Percentiles rank a stretch among this genome's conserved stretches.
Evolutionary conservation across 2,113 vertebrate genomes (phyloP).

Genomic region (Xiphorhynchus elegans): DNA sequence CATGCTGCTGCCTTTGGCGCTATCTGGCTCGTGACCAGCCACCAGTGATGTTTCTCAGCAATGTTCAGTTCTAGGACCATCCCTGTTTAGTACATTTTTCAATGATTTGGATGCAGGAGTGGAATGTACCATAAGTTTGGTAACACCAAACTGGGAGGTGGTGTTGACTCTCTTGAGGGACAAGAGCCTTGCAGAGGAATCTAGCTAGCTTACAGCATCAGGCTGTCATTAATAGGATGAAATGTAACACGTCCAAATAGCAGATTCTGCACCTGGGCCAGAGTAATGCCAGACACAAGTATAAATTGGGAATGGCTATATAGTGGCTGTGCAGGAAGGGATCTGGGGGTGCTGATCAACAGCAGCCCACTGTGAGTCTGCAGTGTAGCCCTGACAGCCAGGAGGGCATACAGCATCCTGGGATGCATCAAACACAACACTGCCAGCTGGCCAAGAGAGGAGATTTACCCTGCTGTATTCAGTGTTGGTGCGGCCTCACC

Average conservation of each 20-base stretch:
- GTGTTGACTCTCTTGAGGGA: background rate
- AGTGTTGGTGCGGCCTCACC: background rate
- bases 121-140: background rate
- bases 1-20: background rate
- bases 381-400: background rate
- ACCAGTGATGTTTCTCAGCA: background rate
- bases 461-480: background rate
- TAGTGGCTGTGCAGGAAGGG: no score
- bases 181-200: background rate
- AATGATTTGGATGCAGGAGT: background rate
- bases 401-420: fast-evolving
- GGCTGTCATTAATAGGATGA: background rate
- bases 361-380: background rate
- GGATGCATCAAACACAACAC: background rate
- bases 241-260: background rate
- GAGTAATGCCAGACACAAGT: background rate
- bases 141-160: background rate
- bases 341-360: background rate
- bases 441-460: background rate
- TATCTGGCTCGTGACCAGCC: background rate
- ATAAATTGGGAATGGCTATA: no score
- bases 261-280: background rate
- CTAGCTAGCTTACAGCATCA: background rate
- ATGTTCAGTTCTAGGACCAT: no score
- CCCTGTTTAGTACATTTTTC: background rate